Base-by-base conservation (phyloP, 2,797 vertebrate species). In the Microhierax caerulescens region DNA sequence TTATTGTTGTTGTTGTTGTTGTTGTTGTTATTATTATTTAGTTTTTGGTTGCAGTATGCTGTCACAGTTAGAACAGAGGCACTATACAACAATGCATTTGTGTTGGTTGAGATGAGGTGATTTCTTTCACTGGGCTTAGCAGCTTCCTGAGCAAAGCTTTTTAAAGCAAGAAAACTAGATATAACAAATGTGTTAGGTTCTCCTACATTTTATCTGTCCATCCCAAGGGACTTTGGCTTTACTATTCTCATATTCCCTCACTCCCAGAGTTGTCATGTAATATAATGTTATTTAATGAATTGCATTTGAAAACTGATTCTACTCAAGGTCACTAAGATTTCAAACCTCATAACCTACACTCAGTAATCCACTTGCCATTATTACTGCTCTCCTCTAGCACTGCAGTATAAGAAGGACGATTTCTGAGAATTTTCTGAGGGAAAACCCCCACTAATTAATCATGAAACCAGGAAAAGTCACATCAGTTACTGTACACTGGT, bases 261-360 rank as follows among this genome's bases (percentile, higher is more conserved):
- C 54, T 92, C 84, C 57, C 93, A 89, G 80, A 53, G 81, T 94
- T 97, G 94, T 96, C 89, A 80, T 78, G 39, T 90, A 84, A 77
- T 68, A 90, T 87, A 95, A 94, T 68, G 30, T 68, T 91, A 67
- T 97, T 96, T 97, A 96, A 96, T 34, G 7, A 97, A 97, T 94
- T 96, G 67, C 57, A 56, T 90, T 98, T 97, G 56, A 70, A 95
- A 96, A 77, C 48, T 10, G 85, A 80, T 95, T 96, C 93, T 85
- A 57, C 47, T 85, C 91, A 95, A 97, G 96, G 95, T 97, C 88
- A 21, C 73, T 83, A 69, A 88, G 69, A 61, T 88, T 96, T 96
- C 64, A 87, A 85, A 79, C 51, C 61, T 45, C 5, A 8, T 72
- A 85, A 83, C 51, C 57, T 90, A 63, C 13, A 10, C 51, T 81